A percentile compares a stretch with the other conserved stretches of the same genome.
Evolutionary conservation across 2,113 vertebrate genomes (phyloP).

Genomic region (Amblyornis subalaris): DNA sequence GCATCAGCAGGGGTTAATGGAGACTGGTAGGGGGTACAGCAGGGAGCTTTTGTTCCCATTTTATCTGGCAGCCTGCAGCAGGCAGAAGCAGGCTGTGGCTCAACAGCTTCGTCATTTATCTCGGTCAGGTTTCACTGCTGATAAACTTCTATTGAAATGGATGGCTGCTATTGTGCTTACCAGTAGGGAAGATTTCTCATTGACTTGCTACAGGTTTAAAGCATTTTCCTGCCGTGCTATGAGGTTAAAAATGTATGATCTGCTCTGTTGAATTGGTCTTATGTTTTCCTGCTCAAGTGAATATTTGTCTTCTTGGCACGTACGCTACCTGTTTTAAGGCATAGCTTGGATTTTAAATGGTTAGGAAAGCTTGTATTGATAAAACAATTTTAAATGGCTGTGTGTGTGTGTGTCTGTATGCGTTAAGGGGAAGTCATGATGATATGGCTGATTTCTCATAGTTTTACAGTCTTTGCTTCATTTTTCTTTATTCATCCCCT

Average conservation of each 20-base stretch:
- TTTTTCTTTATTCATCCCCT: not conserved
- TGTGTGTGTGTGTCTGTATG: not conserved
- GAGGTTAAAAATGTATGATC: constrained; percentile 65
- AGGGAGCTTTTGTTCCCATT: constrained; percentile 66
- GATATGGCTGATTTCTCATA: not conserved
- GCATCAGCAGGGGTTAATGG: constrained; percentile 69
- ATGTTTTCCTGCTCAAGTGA: constrained; percentile 29
- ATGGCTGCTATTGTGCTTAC: constrained; percentile 65
- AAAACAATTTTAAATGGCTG: not conserved
- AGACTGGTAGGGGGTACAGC: constrained; percentile 48
- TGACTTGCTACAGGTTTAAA: constrained; percentile 62
- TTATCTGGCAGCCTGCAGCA: constrained; percentile 71
- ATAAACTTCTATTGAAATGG: constrained; percentile 68
- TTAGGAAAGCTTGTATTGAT: not conserved
- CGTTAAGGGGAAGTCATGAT: not conserved
- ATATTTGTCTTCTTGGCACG: constrained; percentile 26
- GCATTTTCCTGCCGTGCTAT: constrained; percentile 44
- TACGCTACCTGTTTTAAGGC: constrained; percentile 12
- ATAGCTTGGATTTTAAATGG: constrained; percentile 10
- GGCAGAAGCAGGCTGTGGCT: constrained; percentile 62
- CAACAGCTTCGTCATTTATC: constrained; percentile 68
- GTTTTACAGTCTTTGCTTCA: constrained; percentile 4
- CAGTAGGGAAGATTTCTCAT: constrained; percentile 44
- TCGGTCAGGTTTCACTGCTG: constrained; percentile 65
- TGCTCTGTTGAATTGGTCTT: constrained; percentile 41